Base-by-base conservation (phyloP, 1,140 invertebrate species). In the Solen grandis region DNA sequence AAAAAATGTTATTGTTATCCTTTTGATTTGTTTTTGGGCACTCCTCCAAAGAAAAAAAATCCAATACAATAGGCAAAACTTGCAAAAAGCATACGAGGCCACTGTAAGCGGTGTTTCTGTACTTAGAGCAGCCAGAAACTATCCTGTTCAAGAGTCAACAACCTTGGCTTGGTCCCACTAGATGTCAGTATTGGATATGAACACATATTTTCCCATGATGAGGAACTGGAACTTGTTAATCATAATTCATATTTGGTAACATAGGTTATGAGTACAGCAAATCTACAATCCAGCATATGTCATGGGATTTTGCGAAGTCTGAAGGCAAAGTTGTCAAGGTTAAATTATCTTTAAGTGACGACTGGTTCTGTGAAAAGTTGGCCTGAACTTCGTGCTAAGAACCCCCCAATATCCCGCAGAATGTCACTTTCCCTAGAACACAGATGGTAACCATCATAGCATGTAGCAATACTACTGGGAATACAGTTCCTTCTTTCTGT, bases 401-500 rank as follows among this genome's bases (percentile, higher is more conserved):
- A 41, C 62, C 69, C 79, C 13, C 72, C 19, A 33, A 29, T 41
- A 19, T 41, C 4, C 29, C 66, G 4, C 66, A 81, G 25, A 0
- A 33, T 29, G 59, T 81, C 4, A 73, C 78, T 50, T 81, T 59
- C 25, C 50, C 66, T 52, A 73, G 77, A 35, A 69, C 54, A 59
- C 22, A 52, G 2, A 72, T 55, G 36, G 82, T 88, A 4, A 86
- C 86, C n/a, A 66, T 87, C 25, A 72, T 69, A 69, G 66, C 55
- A 36, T 8, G 8, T 46, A 19, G 41, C 19, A 83, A 69, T 78
- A 87, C 88, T 50, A 66, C 59, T 65, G 86, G 88, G 5, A 41
- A 66, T 38, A 46, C 8, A 8, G 60, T 86, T 36, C 88, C 88
- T 41, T 86, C 88, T 27, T 70, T 81, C 36, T 85, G 85, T 65